phyloP scores from a whole-genome alignment of 2,797 vertebrate species.

The Xenentodon cancila region DNA sequence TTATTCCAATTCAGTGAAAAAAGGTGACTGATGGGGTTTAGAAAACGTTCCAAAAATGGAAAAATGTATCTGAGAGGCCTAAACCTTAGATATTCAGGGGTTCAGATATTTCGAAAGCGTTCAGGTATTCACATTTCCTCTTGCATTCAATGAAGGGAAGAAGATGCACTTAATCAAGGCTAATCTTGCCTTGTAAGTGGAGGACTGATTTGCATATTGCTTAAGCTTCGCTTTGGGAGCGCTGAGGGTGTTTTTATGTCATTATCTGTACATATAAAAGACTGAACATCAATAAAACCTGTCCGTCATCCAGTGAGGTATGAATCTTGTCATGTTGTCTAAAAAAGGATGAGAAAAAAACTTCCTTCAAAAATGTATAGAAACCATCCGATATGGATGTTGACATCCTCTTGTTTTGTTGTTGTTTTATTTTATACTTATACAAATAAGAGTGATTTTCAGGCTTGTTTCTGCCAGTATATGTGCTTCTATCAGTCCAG shows the following conservation, averaged over 20 bases:
- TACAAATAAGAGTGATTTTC: neutral
- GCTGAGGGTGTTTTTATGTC: conserved; percentile 13
- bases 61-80: too few relatives aligned
- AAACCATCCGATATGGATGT: neutral
- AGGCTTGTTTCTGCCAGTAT: neutral
- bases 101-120: too few relatives aligned
- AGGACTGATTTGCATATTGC: conserved; percentile 13
- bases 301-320: conserved; percentile 13
- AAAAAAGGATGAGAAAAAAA: neutral
- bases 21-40: too few relatives aligned
- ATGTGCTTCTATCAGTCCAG: neutral
- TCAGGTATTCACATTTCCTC: too few relatives aligned
- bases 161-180: too few relatives aligned
- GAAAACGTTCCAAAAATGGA: too few relatives aligned
- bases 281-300: conserved; percentile 34
- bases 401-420: conserved; percentile 9
- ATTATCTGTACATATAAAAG: conserved; percentile 15
- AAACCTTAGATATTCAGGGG: too few relatives aligned
- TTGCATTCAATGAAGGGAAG: too few relatives aligned
- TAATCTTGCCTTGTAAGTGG: too few relatives aligned
- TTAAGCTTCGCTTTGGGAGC: conserved; percentile 15
- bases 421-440: neutral
- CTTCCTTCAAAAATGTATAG: conserved; percentile 7
- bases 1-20: too few relatives aligned
- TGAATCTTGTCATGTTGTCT: conserved; percentile 11